phyloP scores from a whole-genome alignment of 2,113 vertebrate genomes.

The Ammodytes dubius region DNA sequence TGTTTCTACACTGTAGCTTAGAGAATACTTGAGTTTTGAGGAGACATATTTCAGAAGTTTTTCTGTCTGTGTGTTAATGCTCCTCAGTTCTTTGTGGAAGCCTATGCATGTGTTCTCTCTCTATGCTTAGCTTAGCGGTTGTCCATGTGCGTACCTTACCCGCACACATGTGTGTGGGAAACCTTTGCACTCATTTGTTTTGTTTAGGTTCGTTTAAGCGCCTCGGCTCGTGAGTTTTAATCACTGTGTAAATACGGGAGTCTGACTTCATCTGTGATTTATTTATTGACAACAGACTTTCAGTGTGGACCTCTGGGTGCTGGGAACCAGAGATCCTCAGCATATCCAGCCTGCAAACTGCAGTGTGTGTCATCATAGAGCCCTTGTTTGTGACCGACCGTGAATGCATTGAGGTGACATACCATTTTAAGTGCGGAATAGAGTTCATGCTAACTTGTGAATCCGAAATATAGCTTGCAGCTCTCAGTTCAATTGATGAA shows the following conservation, averaged over 20 bases:
- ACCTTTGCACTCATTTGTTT: constrained; percentile 69
- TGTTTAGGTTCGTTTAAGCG: constrained; percentile 81
- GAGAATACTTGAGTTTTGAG: not conserved
- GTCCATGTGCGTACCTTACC: not conserved
- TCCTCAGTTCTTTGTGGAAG: not conserved
- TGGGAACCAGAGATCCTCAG: constrained; percentile 55
- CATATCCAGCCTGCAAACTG: not conserved
- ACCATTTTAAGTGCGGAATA: constrained; percentile 25
- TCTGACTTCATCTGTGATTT: constrained; percentile 90
- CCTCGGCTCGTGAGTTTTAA: constrained; percentile 92
- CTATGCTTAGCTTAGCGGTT: constrained; percentile 20
- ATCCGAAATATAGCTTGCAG: not conserved
- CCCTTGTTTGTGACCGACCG: constrained; percentile 19
- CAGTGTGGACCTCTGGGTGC: constrained; percentile 67
- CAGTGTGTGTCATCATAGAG: constrained; percentile 16
- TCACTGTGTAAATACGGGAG: constrained; percentile 92
- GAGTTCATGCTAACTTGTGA: constrained; percentile 3
- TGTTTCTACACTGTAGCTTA: not conserved
- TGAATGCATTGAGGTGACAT: constrained; percentile 21
- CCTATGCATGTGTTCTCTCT: not conserved
- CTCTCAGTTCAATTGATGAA: not conserved
- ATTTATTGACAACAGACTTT: constrained; percentile 88
- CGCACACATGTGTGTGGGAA: constrained; percentile 45
- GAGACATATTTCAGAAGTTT: not conserved
- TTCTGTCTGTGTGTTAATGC: constrained; percentile 17